Base-by-base conservation (phyloP, 2,113 vertebrate genomes). In the Odocoileus hemionus region DNA sequence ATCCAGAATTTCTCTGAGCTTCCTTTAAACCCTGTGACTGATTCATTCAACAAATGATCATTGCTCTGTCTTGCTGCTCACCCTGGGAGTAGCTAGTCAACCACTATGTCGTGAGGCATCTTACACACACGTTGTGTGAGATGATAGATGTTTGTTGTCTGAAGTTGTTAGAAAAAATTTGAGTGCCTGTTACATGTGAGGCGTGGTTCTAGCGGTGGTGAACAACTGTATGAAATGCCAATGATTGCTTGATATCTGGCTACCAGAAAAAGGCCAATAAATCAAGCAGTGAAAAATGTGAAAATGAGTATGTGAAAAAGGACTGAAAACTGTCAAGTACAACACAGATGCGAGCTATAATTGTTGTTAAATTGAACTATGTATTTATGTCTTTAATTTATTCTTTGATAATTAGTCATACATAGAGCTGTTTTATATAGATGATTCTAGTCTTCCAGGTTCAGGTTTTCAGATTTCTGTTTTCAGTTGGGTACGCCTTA, bases 391-490 rank as follows among this genome's bases (percentile, higher is more conserved):
- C 33, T 89, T 94, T 57, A 55, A 60, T 78, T 7, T 60, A 50
- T 50, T 25, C 7, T 43, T 25, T 26, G 12, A 78, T 85, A 89
- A 61, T 85, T 55, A 64, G 25, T 64, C 85, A 82, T 14, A 78
- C 43, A 78, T 26, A 61, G 3, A 61, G 17, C 39, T 58, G 23
- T 70, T 78, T 39, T 5, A 76, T 33, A 39, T 23, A 45, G 52
- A 78, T 30, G 3, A 26, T 67, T 92, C 67, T 36, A 67, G 47
- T 19, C 30, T 89, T 91, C 50, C 26, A 28, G 39, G 21, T 55
- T 89, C 43, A 47, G 23, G 52, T 93, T 86, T 96, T 96, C 91
- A 61, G 23, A 94, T 86, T 89, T 91, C 43, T 89, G 10, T 52
- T 70, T 91, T 64, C 80, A 67, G 39, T 25, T 78, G 64, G 36